Evolutionary conservation across 2,113 vertebrate genomes (phyloP).

Genomic region (Protobothrops mucrosquamatus): DNA sequence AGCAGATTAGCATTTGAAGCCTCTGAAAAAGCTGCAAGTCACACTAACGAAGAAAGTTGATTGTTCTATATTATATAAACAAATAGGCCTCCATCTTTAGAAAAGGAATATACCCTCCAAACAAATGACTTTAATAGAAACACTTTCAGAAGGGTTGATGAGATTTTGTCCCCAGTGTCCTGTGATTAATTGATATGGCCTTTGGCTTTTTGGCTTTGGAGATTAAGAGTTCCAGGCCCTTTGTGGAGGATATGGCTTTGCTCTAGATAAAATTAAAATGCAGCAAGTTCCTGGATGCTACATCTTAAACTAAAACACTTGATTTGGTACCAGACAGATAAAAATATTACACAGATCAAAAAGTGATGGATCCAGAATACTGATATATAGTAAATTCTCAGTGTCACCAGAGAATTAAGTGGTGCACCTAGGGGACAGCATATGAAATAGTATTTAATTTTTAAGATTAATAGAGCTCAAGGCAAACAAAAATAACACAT

Average conservation of each 20-base stretch:
- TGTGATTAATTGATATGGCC: neutral
- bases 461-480: slow-evolving; percentile 16
- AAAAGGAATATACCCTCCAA: slow-evolving; percentile 4
- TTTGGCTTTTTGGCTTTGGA: slow-evolving; percentile 18
- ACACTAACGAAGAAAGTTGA: neutral
- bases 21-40: neutral
- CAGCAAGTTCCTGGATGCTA: neutral
- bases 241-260: neutral
- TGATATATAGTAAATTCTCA: slow-evolving; percentile 15
- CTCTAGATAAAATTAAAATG: neutral
- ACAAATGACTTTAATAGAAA: neutral
- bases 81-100: slow-evolving; percentile 5
- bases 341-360: slow-evolving; percentile 30
- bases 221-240: neutral
- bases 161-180: neutral
- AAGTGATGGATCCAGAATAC: neutral
- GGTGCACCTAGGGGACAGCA: neutral
- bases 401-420: slow-evolving; percentile 40
- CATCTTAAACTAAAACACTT: neutral
- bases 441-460: slow-evolving; percentile 4
- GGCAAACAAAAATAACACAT: slow-evolving; percentile 14
- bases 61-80: slow-evolving; percentile 5
- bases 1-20: neutral
- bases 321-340: slow-evolving; percentile 6
- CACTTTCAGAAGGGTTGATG: slow-evolving; percentile 20